phyloP scores from a whole-genome alignment of 2,113 vertebrate genomes.

The Paratilapia polleni region DNA sequence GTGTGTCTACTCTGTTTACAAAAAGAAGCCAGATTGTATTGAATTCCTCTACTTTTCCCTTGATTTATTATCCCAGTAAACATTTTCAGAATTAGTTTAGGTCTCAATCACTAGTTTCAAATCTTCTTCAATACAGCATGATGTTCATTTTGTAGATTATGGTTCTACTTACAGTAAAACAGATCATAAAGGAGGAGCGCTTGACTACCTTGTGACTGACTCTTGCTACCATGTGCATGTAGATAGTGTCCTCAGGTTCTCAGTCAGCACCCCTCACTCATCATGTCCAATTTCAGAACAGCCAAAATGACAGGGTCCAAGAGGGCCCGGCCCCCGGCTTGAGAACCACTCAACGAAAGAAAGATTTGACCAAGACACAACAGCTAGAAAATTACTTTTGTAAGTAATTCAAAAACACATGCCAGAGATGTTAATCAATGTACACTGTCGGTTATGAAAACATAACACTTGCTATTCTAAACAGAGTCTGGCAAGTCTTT shows the following conservation, averaged over 20 bases:
- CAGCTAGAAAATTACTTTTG: background rate
- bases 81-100: background rate
- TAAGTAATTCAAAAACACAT: background rate
- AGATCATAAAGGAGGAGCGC: background rate
- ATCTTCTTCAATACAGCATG: background rate
- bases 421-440: background rate
- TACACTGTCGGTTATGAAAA: background rate
- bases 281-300: background rate
- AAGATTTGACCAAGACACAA: background rate
- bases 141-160: background rate
- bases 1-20: background rate
- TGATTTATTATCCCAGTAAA: background rate
- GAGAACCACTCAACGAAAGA: background rate
- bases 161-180: background rate
- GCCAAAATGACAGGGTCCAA: background rate
- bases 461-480: background rate
- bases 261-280: background rate
- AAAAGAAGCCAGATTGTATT: background rate
- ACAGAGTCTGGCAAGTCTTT: background rate
- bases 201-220: background rate
- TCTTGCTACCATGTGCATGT: background rate
- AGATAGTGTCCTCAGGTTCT: background rate
- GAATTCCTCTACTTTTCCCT: background rate
- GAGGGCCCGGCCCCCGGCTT: accelerated
- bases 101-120: background rate